Base-by-base conservation (phyloP, 2,888 invertebrate genomes). In the Agrotis segetum region DNA sequence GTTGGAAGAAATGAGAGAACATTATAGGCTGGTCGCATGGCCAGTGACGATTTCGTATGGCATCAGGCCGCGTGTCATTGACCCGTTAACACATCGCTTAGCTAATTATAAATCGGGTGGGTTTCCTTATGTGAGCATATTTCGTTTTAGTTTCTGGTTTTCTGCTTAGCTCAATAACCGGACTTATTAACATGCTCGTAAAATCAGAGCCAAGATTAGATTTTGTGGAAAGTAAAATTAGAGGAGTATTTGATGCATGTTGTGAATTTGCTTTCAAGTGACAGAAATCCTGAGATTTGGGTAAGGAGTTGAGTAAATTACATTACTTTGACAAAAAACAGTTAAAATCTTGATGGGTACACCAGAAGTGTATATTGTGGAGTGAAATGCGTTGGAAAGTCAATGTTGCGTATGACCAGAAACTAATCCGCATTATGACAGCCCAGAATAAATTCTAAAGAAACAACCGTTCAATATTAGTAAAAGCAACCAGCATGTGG, bases 61-160 rank as follows among this genome's bases (percentile, higher is more conserved):
- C 88, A 87, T 89, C 88, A 83, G 86, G 84, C 85, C 80, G 85
- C 85, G 91, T 94, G 95, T 95, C 95, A 95, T 94, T 95, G 95
- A 94, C 95, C 95, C 87, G 90, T 92, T 94, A 94, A 94, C 93
- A 92, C 92, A 93, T 92, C 90, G 90, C 91, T 84, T 89, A 88
- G 91, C 93, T 95, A 95, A 95, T 95, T 94, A 93, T 95, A 94
- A 92, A 90, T 88, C 88, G 82, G 86, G 86, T 88, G 88, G 85
- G 88, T 91, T 93, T 94, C 92, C 92, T 92, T 90, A 90, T 87
- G 85, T 87, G 88, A 81, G 79, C 78, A 80, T 80, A 80, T 83
- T 79, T 77, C 67, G 78, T 77, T 75, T 82, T 72, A 72, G 82
- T 82, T 84, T 77, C 74, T 82, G 82, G 82, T 74, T 79, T 83